Evolutionary conservation across 2,888 invertebrate genomes (phyloP).

Genomic region (Eupithecia subumbrata): DNA sequence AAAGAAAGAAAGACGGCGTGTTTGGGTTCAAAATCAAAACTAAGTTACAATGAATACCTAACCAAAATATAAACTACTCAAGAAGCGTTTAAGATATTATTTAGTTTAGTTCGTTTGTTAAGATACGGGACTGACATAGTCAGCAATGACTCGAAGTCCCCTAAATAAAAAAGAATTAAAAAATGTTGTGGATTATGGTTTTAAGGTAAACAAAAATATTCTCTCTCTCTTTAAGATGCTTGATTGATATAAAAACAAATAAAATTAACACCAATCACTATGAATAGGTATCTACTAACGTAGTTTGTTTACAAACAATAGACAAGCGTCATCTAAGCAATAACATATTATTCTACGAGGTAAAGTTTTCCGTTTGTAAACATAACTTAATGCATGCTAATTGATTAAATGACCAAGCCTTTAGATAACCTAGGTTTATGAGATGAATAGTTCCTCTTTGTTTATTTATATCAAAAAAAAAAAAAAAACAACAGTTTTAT

Average conservation of each 20-base stretch:
- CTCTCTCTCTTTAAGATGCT: no score
- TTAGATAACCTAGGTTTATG: neutral
- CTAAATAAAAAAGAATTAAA: no score
- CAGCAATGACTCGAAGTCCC: no score
- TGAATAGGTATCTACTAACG: neutral
- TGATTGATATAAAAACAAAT: neutral
- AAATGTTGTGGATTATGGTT: no score
- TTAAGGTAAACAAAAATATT: no score
- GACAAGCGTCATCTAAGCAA: neutral
- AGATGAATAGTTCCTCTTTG: neutral
- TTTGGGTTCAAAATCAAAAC: no score
- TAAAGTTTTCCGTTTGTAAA: conserved; percentile 14
- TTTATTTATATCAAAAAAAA: neutral
- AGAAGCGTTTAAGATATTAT: no score
- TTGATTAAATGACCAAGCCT: neutral
- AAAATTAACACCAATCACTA: neutral
- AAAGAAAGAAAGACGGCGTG: no score
- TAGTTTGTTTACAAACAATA: neutral
- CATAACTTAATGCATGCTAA: neutral
- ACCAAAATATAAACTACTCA: no score
- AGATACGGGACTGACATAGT: no score
- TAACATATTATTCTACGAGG: neutral
- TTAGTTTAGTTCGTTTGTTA: no score
- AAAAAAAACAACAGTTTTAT: neutral
- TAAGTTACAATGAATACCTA: no score